Percentiles rank a stretch among this genome's conserved stretches.
These are phyloP conservation scores for Diaprepes abbreviatus DNA, from an alignment of 2,888 invertebrate species.

Conservation along the genomic window DNA sequence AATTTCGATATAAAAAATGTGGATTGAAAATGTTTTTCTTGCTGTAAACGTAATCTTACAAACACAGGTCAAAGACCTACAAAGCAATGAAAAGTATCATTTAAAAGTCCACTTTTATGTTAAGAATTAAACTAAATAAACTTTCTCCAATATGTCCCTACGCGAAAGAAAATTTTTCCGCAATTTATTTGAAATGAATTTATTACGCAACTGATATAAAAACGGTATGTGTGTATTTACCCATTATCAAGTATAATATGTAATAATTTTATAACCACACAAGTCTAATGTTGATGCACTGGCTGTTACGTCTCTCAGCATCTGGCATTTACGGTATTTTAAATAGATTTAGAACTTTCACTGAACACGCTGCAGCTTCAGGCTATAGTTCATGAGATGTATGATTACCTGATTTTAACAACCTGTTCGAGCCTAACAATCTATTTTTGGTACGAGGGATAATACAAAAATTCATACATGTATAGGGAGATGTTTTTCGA, in stretches of 20 bases:
- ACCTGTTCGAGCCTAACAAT: background rate
- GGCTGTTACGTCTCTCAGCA: constrained; percentile 8
- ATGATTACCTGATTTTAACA: constrained; percentile 1
- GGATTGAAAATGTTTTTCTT: no score
- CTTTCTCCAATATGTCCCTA: background rate
- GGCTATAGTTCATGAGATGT: constrained; percentile 17
- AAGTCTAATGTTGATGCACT: constrained; percentile 5
- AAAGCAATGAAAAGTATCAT: no score
- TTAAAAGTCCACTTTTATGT: no score
- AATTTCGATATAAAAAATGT: no score
- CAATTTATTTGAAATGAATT: background rate
- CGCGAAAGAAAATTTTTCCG: background rate
- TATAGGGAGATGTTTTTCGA: no score
- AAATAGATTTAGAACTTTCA: constrained; percentile 17
- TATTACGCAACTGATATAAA: background rate
- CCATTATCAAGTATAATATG: no score
- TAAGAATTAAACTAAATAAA: no score
- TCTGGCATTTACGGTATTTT: constrained; percentile 15
- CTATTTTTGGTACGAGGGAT: no score
- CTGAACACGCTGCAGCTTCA: background rate
- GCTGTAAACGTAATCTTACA: no score
- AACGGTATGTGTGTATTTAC: background rate
- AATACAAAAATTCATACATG: no score
- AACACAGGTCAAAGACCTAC: no score
- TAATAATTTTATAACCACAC: constrained; percentile 6